These are phyloP conservation scores for Hypocryptadius cinnamomeus DNA, from an alignment of 2,113 vertebrate species.

Conservation along the genomic window DNA sequence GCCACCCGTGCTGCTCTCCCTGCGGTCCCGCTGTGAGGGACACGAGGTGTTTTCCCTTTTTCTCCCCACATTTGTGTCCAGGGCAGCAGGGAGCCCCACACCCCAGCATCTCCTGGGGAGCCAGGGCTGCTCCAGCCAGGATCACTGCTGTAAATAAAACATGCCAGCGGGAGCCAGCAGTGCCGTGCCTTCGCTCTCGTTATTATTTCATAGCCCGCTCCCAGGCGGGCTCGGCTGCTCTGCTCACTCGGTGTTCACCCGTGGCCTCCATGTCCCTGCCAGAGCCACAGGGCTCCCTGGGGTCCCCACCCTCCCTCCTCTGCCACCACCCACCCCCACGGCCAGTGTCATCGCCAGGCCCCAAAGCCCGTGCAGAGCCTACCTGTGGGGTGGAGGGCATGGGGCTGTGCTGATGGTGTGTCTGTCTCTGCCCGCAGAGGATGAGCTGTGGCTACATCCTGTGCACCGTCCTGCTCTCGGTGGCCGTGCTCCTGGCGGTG, in stretches of 20 bases:
- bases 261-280: neutral
- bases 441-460: conserved; percentile 88
- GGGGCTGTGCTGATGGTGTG: accelerated
- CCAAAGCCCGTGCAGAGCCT: neutral
- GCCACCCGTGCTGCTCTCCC: neutral
- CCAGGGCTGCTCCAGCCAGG: neutral
- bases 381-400: neutral
- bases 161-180: neutral
- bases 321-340: neutral
- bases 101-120: accelerated
- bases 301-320: neutral
- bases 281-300: neutral
- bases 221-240: neutral
- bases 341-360: neutral
- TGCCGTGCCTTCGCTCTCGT: neutral
- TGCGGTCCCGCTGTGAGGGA: accelerated
- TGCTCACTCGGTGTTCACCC: neutral
- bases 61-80: neutral
- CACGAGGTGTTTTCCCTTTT: neutral
- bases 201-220: conserved; percentile 32
- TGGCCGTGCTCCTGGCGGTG: conserved; percentile 86
- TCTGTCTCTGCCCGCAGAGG: conserved; percentile 68
- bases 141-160: neutral
- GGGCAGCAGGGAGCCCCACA: neutral
- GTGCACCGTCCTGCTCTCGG: conserved; percentile 88